Conservation (phyloP, 2,113 vertebrate species). For the Pelvicachromis taeniatus region DNA sequence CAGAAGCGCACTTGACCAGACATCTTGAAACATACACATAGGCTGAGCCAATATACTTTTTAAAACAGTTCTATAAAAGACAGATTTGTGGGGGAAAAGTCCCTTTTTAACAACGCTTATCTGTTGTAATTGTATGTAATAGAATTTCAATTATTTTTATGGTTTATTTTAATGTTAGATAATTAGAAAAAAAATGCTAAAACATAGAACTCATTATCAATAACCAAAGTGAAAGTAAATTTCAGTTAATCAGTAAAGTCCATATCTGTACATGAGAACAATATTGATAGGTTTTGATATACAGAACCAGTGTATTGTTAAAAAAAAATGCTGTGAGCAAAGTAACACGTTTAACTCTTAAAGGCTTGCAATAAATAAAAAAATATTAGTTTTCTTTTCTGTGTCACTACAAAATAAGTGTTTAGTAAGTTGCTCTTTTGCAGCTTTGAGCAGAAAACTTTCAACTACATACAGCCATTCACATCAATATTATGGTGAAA, state of each 20-base stretch:
- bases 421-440: not conserved
- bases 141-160: not conserved
- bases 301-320: not conserved
- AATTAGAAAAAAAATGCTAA: not conserved
- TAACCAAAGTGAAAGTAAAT: not conserved
- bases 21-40: conserved; percentile 7
- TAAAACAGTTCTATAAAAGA: not conserved
- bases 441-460: not conserved
- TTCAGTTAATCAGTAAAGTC: not conserved
- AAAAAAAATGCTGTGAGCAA: not conserved
- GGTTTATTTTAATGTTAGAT: not conserved
- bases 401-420: not conserved
- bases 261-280: not conserved
- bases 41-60: not conserved
- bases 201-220: not conserved
- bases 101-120: not conserved
- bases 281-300: not conserved
- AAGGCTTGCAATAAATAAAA: not conserved
- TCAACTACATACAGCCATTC: not conserved
- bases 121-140: not conserved
- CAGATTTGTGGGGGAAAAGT: not conserved
- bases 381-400: not conserved
- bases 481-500: not conserved
- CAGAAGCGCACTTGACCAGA: conserved; percentile 27
- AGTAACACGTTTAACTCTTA: not conserved